These are phyloP conservation scores for Lypha dubia DNA, from an alignment of 2,888 invertebrate genomes.

Conservation along the genomic window DNA sequence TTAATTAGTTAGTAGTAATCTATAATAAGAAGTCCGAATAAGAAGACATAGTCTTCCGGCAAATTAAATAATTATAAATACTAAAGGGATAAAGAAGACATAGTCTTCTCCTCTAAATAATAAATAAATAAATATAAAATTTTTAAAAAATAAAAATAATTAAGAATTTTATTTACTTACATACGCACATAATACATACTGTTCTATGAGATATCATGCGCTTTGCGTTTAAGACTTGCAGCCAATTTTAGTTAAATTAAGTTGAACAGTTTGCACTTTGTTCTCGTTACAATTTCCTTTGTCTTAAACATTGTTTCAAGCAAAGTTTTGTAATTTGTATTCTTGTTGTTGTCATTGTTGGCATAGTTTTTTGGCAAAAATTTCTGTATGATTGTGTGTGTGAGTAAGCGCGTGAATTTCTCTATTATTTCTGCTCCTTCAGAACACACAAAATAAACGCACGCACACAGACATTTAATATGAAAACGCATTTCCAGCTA, in stretches of 20 bases:
- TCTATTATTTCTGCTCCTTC: neutral
- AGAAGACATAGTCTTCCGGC: too few species aligned
- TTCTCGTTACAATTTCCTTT: slow-evolving; percentile 22
- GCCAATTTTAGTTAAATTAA: slow-evolving; percentile 64
- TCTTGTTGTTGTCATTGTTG: slow-evolving; percentile 16
- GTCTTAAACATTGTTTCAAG: slow-evolving; percentile 15
- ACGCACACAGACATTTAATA: neutral
- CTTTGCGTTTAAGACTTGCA: slow-evolving; percentile 46
- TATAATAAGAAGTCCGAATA: too few species aligned
- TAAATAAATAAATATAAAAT: neutral
- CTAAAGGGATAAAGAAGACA: too few species aligned
- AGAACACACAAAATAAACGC: too few species aligned
- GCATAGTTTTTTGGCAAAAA: slow-evolving; percentile 41
- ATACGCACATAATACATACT: too few species aligned
- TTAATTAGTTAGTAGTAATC: too few species aligned
- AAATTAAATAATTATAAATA: too few species aligned
- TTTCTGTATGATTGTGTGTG: neutral
- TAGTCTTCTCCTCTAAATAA: too few species aligned
- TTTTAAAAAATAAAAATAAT: too few species aligned
- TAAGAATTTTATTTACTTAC: too few species aligned
- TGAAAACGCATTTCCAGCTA: neutral
- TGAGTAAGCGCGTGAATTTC: slow-evolving; percentile 16
- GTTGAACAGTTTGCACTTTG: slow-evolving; percentile 49
- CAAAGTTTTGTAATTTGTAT: slow-evolving; percentile 20
- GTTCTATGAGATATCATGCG: slow-evolving; percentile 40